A percentile compares a stretch with the other conserved stretches of the same genome.
phyloP scores from a whole-genome alignment of 2,113 vertebrate species.

The Pseudonaja textilis region DNA sequence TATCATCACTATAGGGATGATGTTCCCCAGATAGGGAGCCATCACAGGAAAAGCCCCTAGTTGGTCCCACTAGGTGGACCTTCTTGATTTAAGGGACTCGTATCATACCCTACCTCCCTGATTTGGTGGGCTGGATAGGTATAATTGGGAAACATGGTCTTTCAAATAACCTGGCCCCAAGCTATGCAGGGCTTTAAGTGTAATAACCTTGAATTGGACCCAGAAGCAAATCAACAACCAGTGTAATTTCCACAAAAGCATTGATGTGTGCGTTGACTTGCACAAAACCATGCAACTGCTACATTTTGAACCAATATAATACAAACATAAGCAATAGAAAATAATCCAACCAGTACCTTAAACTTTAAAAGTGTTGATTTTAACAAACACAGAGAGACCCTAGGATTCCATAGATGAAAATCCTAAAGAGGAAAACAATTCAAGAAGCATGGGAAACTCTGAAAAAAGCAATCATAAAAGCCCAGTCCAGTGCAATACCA shows the following conservation, averaged over 20 bases:
- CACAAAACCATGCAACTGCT: background rate
- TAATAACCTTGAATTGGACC: background rate
- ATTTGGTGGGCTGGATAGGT: background rate
- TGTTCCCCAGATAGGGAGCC: background rate
- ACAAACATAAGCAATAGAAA: too few species aligned
- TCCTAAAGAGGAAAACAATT: too few species aligned
- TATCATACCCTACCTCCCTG: background rate
- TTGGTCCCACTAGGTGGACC: background rate
- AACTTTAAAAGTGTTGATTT: too few species aligned
- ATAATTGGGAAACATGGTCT: background rate
- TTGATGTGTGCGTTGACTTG: background rate
- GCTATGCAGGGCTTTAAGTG: background rate
- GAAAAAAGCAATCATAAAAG: too few species aligned
- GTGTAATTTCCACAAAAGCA: background rate
- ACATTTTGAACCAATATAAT: background rate
- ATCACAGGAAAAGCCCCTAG: background rate
- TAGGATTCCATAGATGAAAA: too few species aligned
- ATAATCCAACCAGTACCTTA: too few species aligned
- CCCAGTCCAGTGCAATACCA: too few species aligned
- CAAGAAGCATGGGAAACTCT: too few species aligned
- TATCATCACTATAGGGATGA: background rate
- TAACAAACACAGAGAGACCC: too few species aligned
- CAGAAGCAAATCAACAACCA: background rate
- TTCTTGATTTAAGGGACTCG: background rate
- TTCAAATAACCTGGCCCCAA: background rate